Percentiles rank a stretch among this genome's conserved stretches.
Conservation (phyloP, 2,888 invertebrate genomes). For the Yponomeuta plumbellus region DNA sequence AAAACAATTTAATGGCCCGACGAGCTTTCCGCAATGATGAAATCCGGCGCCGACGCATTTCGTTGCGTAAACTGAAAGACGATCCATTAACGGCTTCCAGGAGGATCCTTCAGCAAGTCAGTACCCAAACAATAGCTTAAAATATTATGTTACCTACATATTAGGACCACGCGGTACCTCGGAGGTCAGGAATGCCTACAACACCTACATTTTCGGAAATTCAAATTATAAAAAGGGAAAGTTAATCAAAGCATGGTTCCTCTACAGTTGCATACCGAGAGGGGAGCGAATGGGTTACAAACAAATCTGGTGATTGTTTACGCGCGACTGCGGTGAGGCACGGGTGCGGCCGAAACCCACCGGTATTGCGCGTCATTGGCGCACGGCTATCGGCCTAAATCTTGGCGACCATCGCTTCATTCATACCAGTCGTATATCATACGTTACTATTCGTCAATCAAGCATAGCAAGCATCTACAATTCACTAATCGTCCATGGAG, state of each 20-base stretch:
- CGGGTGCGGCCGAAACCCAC: slow-evolving; percentile 60
- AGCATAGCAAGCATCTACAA: background rate
- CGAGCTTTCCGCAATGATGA: slow-evolving; percentile 76
- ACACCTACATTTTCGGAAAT: background rate
- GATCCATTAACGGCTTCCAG: slow-evolving; percentile 36
- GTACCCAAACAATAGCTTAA: no score
- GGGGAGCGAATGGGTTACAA: background rate
- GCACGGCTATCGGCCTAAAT: slow-evolving; percentile 42
- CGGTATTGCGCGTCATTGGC: slow-evolving; percentile 73
- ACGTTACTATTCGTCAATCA: slow-evolving; percentile 34
- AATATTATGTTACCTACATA: no score
- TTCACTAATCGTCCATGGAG: background rate
- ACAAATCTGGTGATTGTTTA: slow-evolving; percentile 48
- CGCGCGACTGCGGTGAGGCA: slow-evolving; percentile 46
- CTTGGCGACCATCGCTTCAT: slow-evolving; percentile 55
- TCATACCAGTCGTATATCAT: slow-evolving; percentile 44
- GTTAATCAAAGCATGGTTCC: background rate
- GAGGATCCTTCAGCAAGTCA: no score
- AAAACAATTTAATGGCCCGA: slow-evolving; percentile 77
- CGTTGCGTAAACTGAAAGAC: slow-evolving; percentile 69
- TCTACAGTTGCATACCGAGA: background rate
- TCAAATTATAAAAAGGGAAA: background rate
- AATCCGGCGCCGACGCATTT: slow-evolving; percentile 69
- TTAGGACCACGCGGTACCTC: no score
- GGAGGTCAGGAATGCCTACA: background rate